A percentile compares a stretch with the other conserved stretches of the same genome.
phyloP scores from a whole-genome alignment of 53 echinoderm and acorn worm species.

The Zoroaster sp. region DNA sequence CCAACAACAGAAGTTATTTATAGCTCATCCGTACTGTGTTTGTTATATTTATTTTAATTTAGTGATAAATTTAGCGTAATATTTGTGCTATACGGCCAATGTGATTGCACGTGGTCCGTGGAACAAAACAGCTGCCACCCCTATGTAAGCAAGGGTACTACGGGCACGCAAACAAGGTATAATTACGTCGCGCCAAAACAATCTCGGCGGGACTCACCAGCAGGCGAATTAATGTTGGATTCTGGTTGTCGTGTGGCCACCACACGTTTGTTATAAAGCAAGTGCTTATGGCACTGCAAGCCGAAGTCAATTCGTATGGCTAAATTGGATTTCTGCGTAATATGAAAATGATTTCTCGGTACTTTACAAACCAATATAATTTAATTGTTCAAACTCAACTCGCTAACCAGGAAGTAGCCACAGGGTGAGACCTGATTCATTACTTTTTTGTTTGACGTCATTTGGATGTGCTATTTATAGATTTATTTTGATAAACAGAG shows the following conservation, averaged over 20 bases:
- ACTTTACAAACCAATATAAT: background rate
- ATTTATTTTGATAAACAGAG: background rate
- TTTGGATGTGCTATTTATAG: background rate
- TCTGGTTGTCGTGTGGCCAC: background rate
- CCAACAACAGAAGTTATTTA: too few relatives aligned
- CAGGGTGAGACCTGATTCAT: background rate
- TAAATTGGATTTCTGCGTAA: conserved; percentile 22
- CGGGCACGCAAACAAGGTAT: conserved; percentile 18
- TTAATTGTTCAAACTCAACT: background rate
- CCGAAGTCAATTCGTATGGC: background rate
- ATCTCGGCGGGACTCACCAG: conserved; percentile 23
- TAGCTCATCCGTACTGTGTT: background rate
- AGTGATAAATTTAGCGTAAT: background rate
- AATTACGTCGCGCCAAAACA: conserved; percentile 43
- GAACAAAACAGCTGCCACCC: conserved; percentile 3
- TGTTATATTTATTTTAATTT: background rate
- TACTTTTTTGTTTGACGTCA: background rate
- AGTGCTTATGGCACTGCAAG: background rate
- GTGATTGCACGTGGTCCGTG: background rate
- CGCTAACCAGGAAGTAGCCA: background rate
- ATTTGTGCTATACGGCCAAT: background rate
- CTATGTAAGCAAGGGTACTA: background rate
- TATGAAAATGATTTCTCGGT: background rate
- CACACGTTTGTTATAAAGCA: background rate
- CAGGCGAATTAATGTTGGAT: conserved; percentile 1